Base-by-base conservation (phyloP, 92 coral and sea anemone species). In the Phenganax subtilis region DNA sequence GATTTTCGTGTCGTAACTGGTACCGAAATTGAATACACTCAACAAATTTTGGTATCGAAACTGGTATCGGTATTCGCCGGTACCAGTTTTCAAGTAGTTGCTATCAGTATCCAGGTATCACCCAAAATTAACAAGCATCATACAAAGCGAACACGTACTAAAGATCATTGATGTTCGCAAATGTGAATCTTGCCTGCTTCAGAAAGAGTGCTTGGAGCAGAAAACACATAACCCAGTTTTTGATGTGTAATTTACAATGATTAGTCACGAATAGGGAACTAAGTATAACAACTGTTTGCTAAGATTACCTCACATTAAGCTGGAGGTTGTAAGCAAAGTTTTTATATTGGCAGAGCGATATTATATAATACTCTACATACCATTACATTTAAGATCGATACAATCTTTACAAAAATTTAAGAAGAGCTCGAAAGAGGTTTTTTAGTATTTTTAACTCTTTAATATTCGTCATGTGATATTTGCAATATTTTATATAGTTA, bases 361-460 rank as follows among this genome's bases (percentile, higher is more conserved):
- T 67, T 67, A 67, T 67, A 67, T 6, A 67, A 67, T 27, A 31
- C 72, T 67, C 72, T 67, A 8, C 72, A n/a, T n/a, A n/a, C n/a
- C 72, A 67, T 67, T 67, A 27, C 12, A 67, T 27, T 67, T 67
- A 67, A 67, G 72, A 67, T 67, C 51, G 25, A 27, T 67, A 2
- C 31, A 31, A 67, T 2, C 72, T 11, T 11, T 67, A 0, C 3
- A 14, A 27, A 10, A 67, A 67, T 67, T 67, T 7, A 67, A 27
- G 31, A 31, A 67, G 25, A 6, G 72, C 25, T 31, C 7, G 17
- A 67, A 67, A 6, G 72, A 27, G 12, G 12, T n/a, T 20, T 67
- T 67, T 67, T 0, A 67, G 0, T n/a, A 57, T 57, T 67, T 27
- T 67, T 20, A 11, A 67, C 0, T 12, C n/a, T 67, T 67, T 10